These are phyloP conservation scores for Chaetura pelagica DNA, from an alignment of 2,113 vertebrate genomes.

Conservation along the genomic window DNA sequence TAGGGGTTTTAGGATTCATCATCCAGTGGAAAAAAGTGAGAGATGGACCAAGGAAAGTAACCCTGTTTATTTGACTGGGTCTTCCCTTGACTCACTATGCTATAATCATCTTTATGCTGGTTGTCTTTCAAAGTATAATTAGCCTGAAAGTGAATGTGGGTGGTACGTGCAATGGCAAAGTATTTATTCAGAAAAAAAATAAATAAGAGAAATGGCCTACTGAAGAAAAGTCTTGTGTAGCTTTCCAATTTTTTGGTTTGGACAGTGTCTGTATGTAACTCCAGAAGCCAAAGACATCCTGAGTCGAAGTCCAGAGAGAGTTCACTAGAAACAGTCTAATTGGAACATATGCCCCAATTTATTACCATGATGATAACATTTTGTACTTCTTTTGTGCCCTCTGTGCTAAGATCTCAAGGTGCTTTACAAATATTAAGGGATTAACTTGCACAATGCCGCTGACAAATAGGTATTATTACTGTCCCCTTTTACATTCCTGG, in stretches of 20 bases:
- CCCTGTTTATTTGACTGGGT: conserved; percentile 24
- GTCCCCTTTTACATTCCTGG: neutral
- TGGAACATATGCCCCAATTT: neutral
- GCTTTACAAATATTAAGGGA: neutral
- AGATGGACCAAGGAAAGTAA: neutral
- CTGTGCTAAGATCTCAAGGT: neutral
- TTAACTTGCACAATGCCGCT: neutral
- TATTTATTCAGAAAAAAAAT: conserved; percentile 62
- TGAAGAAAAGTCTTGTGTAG: conserved; percentile 53
- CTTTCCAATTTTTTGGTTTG: conserved; percentile 72
- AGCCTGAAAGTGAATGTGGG: conserved; percentile 48
- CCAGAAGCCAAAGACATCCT: neutral
- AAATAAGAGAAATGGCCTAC: conserved; percentile 57
- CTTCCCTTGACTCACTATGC: conserved; percentile 7
- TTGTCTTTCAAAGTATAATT: conserved; percentile 66
- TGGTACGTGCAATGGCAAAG: conserved; percentile 57
- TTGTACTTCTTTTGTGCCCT: neutral
- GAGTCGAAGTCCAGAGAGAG: neutral
- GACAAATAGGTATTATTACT: neutral
- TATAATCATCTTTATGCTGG: conserved; percentile 47
- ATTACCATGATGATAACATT: neutral
- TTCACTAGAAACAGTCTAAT: neutral
- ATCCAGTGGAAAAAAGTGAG: conserved; percentile 31
- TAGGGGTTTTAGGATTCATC: conserved; percentile 40
- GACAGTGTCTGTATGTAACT: conserved; percentile 1